Conservation (phyloP, 2,113 vertebrate genomes). For the Oncorhynchus gorbuscha region DNA sequence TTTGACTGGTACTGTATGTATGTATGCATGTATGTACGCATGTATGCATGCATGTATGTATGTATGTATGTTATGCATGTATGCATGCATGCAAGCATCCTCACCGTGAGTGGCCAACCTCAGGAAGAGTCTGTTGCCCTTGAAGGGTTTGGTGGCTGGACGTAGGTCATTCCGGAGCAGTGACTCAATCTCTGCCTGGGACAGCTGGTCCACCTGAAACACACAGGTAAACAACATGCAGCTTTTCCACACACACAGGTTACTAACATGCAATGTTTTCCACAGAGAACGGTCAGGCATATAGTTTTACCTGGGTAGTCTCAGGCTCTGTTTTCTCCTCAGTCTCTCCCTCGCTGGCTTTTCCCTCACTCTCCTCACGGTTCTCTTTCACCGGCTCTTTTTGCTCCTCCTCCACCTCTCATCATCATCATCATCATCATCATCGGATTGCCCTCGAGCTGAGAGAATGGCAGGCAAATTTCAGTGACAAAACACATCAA, state of each 20-base stretch:
- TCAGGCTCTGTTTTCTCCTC: slow-evolving; percentile 12
- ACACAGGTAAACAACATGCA: slow-evolving; percentile 14
- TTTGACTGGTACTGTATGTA: too few species aligned
- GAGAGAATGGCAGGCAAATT: not conserved
- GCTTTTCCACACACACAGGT: not conserved
- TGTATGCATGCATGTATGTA: too few species aligned
- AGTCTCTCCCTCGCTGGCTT: slow-evolving; percentile 51
- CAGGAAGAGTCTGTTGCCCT: slow-evolving; percentile 91
- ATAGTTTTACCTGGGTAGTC: slow-evolving; percentile 49
- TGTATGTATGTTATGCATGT: too few species aligned
- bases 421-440: slow-evolving; percentile 82
- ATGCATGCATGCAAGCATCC: too few species aligned
- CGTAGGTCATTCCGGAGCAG: slow-evolving; percentile 89
- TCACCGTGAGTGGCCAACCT: slow-evolving; percentile 92
- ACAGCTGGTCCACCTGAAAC: slow-evolving; percentile 79
- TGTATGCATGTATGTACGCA: too few species aligned
- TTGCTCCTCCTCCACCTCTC: slow-evolving; percentile 81
- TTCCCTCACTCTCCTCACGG: slow-evolving; percentile 45
- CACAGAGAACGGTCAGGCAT: not conserved
- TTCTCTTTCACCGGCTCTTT: slow-evolving; percentile 69
- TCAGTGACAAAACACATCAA: not conserved
- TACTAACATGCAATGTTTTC: not conserved
- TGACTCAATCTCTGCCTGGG: slow-evolving; percentile 84
- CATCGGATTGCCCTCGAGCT: slow-evolving; percentile 54
- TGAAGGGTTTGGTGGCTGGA: slow-evolving; percentile 84